phyloP scores from a whole-genome alignment of 2,113 vertebrate genomes.

The Cheilinus undulatus region DNA sequence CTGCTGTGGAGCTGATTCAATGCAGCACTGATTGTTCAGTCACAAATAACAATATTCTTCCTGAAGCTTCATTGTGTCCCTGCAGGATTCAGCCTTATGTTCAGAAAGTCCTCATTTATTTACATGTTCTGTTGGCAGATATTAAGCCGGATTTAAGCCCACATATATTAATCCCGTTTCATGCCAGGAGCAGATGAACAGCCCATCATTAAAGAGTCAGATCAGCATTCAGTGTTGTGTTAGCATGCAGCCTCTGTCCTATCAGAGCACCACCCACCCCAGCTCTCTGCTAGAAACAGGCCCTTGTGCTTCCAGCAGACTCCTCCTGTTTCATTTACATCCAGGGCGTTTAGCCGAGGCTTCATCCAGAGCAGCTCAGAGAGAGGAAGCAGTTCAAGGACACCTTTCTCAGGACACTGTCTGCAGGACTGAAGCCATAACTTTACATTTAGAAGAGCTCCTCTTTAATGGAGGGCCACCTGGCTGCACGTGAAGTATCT shows the following conservation, averaged over 20 bases:
- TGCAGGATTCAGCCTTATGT: not conserved
- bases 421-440: conserved; percentile 5
- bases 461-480: conserved; percentile 17
- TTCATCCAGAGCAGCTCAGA: conserved; percentile 23
- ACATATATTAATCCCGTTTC: conserved; percentile 39
- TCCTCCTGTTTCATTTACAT: conserved; percentile 56
- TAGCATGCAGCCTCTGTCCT: conserved; percentile 66
- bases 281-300: conserved; percentile 41
- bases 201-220: conserved; percentile 22
- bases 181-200: conserved; percentile 9
- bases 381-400: conserved; percentile 42
- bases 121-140: not conserved
- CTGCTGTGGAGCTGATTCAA: no score
- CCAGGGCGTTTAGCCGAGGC: conserved; percentile 29
- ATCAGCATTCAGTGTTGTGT: conserved; percentile 43
- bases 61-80: no score
- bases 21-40: no score
- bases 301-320: conserved; percentile 65
- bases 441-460: conserved; percentile 17
- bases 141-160: conserved; percentile 10
- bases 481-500: conserved; percentile 20
- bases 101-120: not conserved
- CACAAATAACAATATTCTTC: no score
- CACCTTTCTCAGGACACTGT: conserved; percentile 17
- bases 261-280: conserved; percentile 26